Conservation (phyloP, 2,888 invertebrate species). For the Galeopsomyia nigrocyanea region DNA sequence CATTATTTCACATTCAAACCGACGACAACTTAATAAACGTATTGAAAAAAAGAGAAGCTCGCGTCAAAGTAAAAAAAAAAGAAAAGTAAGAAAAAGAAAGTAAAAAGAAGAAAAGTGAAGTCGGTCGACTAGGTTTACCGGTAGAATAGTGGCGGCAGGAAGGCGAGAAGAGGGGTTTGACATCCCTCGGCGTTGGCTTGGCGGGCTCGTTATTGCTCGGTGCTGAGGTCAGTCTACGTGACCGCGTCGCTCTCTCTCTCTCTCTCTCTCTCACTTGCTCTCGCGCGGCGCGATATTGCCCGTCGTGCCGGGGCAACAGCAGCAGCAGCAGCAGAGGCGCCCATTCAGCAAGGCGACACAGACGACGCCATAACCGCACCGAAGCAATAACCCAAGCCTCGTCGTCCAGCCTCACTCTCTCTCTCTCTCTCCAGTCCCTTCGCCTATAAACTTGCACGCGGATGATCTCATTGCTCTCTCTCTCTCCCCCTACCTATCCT, state of each 20-base stretch:
- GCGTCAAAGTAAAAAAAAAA: too few species aligned
- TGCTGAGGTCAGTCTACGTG: conserved; percentile 69
- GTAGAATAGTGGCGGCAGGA: too few species aligned
- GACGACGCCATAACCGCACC: conserved; percentile 57
- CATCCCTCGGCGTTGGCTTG: conserved; percentile 17
- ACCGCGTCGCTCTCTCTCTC: conserved; percentile 47
- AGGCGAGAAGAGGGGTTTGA: too few species aligned
- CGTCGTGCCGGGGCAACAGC: neutral
- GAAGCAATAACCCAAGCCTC: conserved; percentile 60
- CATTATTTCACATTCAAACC: too few species aligned
- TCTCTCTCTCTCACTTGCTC: too few species aligned
- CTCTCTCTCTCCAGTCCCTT: conserved; percentile 50
- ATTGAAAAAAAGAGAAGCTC: too few species aligned
- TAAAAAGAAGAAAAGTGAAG: too few species aligned
- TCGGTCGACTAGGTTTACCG: too few species aligned
- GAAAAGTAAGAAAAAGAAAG: too few species aligned
- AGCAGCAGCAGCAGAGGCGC: conserved; percentile 12
- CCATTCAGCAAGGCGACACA: conserved; percentile 48
- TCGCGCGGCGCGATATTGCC: conserved; percentile 63
- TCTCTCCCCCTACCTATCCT: conserved; percentile 12
- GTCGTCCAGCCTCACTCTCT: neutral
- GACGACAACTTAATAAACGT: too few species aligned
- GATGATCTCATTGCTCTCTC: conserved; percentile 46
- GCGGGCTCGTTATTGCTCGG: conserved; percentile 64
- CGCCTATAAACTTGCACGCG: conserved; percentile 33